These are phyloP conservation scores for Peromyscus attwateri DNA, from an alignment of 2,797 vertebrate genomes.

Conservation along the genomic window DNA sequence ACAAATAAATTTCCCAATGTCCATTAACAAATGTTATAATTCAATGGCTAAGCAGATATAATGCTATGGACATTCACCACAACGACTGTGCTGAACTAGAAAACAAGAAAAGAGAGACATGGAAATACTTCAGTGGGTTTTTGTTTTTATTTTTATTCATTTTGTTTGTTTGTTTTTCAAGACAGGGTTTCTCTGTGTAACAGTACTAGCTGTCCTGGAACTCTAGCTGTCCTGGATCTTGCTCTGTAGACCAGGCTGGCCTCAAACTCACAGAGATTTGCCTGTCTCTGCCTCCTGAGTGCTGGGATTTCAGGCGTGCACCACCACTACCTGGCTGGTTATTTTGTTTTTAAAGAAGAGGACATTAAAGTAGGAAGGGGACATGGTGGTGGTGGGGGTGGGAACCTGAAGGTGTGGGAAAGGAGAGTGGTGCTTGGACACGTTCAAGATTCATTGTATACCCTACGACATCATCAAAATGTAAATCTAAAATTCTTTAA, in stretches of 20 bases:
- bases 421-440: not conserved
- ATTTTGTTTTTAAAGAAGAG: not conserved
- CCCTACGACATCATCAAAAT: not conserved
- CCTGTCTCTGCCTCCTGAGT: too few relatives aligned
- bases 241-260: too few relatives aligned
- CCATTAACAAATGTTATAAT: conserved; percentile 88
- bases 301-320: too few relatives aligned
- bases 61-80: conserved; percentile 89
- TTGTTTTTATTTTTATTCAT: not conserved
- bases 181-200: too few relatives aligned
- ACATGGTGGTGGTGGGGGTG: not conserved
- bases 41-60: conserved; percentile 88
- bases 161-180: too few relatives aligned
- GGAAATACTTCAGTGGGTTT: conserved; percentile 81
- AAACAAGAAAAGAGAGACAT: conserved; percentile 88
- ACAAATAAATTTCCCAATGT: conserved; percentile 87
- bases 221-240: too few relatives aligned
- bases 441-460: not conserved
- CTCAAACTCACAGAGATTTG: too few relatives aligned
- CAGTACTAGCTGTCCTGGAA: too few relatives aligned
- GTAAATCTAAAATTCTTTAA: not conserved
- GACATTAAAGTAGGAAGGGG: not conserved
- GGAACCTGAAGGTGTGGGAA: not conserved
- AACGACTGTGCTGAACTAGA: conserved; percentile 88
- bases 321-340: not conserved